Evolutionary conservation across 2,797 vertebrate species (phyloP).

Genomic region (Calcarius lapponicus): DNA sequence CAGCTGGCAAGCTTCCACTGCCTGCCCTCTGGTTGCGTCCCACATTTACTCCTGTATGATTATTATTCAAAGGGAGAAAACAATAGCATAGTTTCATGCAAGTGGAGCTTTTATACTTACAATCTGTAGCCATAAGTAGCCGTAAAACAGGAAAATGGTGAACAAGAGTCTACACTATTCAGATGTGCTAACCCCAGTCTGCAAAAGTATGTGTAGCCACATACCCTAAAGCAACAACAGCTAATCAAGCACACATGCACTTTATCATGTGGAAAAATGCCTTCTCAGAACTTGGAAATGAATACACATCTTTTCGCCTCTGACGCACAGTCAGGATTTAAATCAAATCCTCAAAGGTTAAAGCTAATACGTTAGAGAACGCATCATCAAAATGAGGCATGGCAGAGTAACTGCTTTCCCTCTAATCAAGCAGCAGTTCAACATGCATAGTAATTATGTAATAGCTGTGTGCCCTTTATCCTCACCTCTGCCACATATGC

Average conservation of each 20-base stretch:
- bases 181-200: not conserved
- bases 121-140: not conserved
- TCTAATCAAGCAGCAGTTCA: not conserved
- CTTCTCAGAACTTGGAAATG: not conserved
- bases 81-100: not conserved
- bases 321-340: not conserved
- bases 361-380: not conserved
- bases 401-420: not conserved
- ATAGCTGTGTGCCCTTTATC: not conserved
- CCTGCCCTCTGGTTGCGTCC: not conserved
- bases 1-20: slow-evolving; percentile 18
- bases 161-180: not conserved
- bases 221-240: not conserved
- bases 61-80: not conserved
- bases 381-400: not conserved
- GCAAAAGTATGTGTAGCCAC: not conserved
- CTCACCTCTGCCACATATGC: slow-evolving; percentile 9
- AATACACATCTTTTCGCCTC: not conserved
- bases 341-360: not conserved
- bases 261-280: not conserved
- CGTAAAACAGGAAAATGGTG: not conserved
- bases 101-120: not conserved
- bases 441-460: not conserved
- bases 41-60: not conserved
- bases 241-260: not conserved